Base-by-base conservation (phyloP, 2,797 vertebrate species). In the Harpagifer antarcticus region DNA sequence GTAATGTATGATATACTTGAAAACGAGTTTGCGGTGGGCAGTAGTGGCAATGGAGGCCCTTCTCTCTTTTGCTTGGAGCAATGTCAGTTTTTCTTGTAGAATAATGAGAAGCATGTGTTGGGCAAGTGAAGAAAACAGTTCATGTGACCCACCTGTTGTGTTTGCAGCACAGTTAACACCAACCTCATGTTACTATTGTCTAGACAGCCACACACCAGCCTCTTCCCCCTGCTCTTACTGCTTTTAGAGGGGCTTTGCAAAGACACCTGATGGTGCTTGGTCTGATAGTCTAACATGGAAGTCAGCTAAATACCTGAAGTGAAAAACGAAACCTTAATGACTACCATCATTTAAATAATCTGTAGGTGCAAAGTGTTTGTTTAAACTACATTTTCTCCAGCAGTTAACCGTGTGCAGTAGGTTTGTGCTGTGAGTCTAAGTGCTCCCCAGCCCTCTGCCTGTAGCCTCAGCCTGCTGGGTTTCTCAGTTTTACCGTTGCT, bases 101-200 rank as follows among this genome's bases (percentile, higher is more conserved):
- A 93, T 96, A 97, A 98, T 95, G 92, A 93, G 93, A 96, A 96
- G 93, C 95, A 96, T 95, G 92, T 98, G 96, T 96, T 91, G 19
- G 42, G 11, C 45, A 74, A 70, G 76, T 68, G 55, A 49, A 94
- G 92, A 94, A 94, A 96, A 96, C 85, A 92, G 81, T 93, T 94
- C 90, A 91, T 92, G 85, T 94, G 95, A 97, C 95, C 96, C 95
- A 96, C 96, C 96, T 98, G 97, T 97, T 91, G 88, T 88, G 93
- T 91, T 95, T 95, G 96, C 90, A 95, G 90, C 91, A 80, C 90
- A 19, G 83, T 94, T 95, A 96, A 96, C 93, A 88, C 91, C 89
- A 91, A 91, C 92, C 93, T 95, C 86, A 92, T 95, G 94, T 91
- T 92, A 89, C 80, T 86, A 87, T 91, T 92, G 91, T 94, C 88